These are phyloP conservation scores for Cryptotis parvus DNA, from an alignment of 2,113 vertebrate species.

Conservation along the genomic window DNA sequence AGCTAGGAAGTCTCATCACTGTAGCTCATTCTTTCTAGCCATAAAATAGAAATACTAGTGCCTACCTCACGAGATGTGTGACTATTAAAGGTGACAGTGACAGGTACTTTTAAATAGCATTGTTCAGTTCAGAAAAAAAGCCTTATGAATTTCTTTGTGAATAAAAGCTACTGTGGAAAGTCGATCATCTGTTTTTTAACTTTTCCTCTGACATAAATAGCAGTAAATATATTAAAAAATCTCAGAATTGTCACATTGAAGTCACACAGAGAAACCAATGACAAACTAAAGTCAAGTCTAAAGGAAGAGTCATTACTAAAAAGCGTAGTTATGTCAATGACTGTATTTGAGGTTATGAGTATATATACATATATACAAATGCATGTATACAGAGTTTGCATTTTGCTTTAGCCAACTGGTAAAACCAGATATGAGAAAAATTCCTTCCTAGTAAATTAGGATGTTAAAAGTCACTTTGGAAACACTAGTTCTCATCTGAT, in stretches of 20 bases:
- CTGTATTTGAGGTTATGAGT: background rate
- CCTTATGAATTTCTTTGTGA: background rate
- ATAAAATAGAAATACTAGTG: background rate
- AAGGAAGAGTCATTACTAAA: background rate
- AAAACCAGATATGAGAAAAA: slow-evolving; percentile 30
- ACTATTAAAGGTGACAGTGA: background rate
- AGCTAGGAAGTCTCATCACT: background rate
- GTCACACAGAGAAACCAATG: background rate
- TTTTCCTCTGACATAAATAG: background rate
- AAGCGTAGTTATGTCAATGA: background rate
- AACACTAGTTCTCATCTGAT: background rate
- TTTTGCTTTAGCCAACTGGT: slow-evolving; percentile 36
- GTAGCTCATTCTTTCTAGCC: background rate
- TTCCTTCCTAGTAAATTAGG: background rate
- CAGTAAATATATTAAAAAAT: slow-evolving; percentile 1
- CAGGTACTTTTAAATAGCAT: background rate
- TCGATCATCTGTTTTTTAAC: background rate
- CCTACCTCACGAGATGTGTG: background rate
- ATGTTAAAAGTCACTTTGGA: slow-evolving; percentile 25
- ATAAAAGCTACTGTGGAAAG: background rate
- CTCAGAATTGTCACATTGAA: background rate
- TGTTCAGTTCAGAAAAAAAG: background rate
- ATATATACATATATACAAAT: background rate
- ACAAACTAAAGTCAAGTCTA: slow-evolving; percentile 1
- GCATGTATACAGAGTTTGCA: background rate